phyloP scores from a whole-genome alignment of 2,888 invertebrate species.

The Deilephila porcellus region DNA sequence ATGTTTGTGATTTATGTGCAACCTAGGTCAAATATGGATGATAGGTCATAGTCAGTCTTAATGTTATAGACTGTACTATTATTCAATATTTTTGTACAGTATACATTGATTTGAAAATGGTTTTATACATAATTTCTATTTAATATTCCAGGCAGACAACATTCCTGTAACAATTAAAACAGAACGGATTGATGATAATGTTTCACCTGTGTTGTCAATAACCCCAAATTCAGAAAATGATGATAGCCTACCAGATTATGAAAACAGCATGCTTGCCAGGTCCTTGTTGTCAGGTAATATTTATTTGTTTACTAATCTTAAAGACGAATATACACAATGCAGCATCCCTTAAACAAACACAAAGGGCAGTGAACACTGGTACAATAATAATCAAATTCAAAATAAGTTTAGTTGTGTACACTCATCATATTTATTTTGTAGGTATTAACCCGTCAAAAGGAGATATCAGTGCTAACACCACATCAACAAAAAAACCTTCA shows the following conservation, averaged over 20 bases:
- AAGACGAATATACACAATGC: no score
- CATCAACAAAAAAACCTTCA: constrained; percentile 66
- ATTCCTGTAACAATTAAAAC: constrained; percentile 74
- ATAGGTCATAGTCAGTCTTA: no score
- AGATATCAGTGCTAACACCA: constrained; percentile 66
- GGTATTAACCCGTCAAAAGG: constrained; percentile 80
- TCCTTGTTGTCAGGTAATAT: constrained; percentile 76
- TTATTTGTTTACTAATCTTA: not conserved
- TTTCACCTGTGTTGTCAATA: constrained; percentile 59
- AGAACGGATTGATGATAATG: constrained; percentile 69
- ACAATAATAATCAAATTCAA: not conserved
- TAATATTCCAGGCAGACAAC: constrained; percentile 50
- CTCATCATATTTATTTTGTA: constrained; percentile 46
- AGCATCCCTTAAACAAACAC: no score
- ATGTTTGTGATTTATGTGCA: no score
- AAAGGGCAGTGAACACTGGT: no score
- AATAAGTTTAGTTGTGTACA: not conserved
- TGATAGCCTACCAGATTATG: constrained; percentile 80
- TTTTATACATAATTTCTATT: not conserved
- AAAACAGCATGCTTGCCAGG: constrained; percentile 83
- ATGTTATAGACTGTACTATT: no score
- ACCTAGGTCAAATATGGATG: no score
- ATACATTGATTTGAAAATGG: no score
- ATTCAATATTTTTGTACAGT: no score
- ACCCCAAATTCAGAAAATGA: constrained; percentile 71